Conservation (phyloP, 2,888 invertebrate species). For the Drosophila stalkeri region DNA sequence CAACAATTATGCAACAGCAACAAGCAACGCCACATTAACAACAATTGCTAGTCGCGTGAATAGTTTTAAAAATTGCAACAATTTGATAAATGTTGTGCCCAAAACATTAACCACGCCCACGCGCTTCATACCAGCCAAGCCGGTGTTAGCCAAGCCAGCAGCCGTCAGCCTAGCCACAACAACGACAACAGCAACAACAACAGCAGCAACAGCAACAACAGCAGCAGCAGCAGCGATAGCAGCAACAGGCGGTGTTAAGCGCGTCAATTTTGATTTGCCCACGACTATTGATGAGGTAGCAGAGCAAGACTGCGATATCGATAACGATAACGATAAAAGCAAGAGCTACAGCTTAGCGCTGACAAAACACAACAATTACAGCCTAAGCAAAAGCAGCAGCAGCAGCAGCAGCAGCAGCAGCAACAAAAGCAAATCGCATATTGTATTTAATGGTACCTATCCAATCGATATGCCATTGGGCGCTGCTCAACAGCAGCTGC, state of each 20-base stretch:
- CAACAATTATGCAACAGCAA: slow-evolving; percentile 23
- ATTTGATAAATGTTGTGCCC: slow-evolving; percentile 53
- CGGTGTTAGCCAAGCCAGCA: slow-evolving; percentile 56
- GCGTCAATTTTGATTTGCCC: slow-evolving; percentile 76
- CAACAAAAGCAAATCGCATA: slow-evolving; percentile 60
- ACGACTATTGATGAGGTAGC: slow-evolving; percentile 62
- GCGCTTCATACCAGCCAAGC: slow-evolving; percentile 70
- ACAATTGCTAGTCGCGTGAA: slow-evolving; percentile 46
- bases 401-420: not conserved
- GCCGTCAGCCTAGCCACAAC: slow-evolving; percentile 27
- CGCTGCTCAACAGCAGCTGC: slow-evolving; percentile 30
- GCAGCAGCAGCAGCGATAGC: slow-evolving; percentile 28
- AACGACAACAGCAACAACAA: slow-evolving; percentile 26
- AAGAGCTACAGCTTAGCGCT: slow-evolving; percentile 42
- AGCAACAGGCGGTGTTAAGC: slow-evolving; percentile 61
- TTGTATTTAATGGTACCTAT: slow-evolving; percentile 94
- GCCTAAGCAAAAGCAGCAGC: slow-evolving; percentile 26
- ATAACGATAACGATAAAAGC: slow-evolving; percentile 29
- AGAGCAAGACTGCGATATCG: slow-evolving; percentile 42
- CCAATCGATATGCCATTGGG: slow-evolving; percentile 91
- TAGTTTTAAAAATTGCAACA: slow-evolving; percentile 52
- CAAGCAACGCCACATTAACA: slow-evolving; percentile 43
- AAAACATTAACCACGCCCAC: slow-evolving; percentile 74
- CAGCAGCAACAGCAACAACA: slow-evolving; percentile 25
- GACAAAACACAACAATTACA: slow-evolving; percentile 40